Conservation (phyloP, 2,888 invertebrate species). For the Aphodius sticticus region DNA sequence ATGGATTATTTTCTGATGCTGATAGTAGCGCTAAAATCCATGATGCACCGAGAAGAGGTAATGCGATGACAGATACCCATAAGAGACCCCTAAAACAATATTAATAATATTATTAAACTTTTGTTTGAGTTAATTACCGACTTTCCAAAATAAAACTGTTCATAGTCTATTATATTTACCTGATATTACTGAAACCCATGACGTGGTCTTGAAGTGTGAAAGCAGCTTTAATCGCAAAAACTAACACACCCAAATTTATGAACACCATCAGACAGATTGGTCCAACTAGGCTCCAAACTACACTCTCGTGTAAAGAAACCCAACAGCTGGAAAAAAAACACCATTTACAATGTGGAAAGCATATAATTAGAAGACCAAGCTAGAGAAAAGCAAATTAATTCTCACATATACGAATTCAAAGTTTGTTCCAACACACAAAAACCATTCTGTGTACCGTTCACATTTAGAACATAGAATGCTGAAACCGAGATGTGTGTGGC, state of each 20-base stretch:
- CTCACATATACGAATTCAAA: not conserved
- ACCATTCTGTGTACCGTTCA: no score
- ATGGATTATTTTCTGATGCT: slow-evolving; percentile 76
- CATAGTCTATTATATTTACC: slow-evolving; percentile 59
- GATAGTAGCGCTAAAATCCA: slow-evolving; percentile 87
- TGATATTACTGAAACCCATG: slow-evolving; percentile 83
- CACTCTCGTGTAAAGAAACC: slow-evolving; percentile 91
- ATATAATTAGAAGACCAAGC: not conserved
- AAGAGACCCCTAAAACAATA: slow-evolving; percentile 73
- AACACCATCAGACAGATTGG: slow-evolving; percentile 84
- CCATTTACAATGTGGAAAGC: slow-evolving; percentile 10
- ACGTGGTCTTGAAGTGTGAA: slow-evolving; percentile 91
- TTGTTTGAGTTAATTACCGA: not conserved
- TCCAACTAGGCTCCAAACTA: slow-evolving; percentile 95
- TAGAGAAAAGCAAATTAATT: not conserved
- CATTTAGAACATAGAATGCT: no score
- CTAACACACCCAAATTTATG: slow-evolving; percentile 80
- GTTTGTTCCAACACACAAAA: not conserved
- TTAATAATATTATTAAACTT: not conserved
- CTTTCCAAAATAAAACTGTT: not conserved
- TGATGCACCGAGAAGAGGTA: slow-evolving; percentile 83
- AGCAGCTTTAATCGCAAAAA: slow-evolving; percentile 88
- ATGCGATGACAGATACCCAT: slow-evolving; percentile 85
- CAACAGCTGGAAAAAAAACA: slow-evolving; percentile 76
- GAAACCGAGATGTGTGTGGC: no score